Percentiles rank a stretch among this genome's conserved stretches.
phyloP scores from a whole-genome alignment of 1,140 invertebrate species.

The Pissodes strobi region DNA sequence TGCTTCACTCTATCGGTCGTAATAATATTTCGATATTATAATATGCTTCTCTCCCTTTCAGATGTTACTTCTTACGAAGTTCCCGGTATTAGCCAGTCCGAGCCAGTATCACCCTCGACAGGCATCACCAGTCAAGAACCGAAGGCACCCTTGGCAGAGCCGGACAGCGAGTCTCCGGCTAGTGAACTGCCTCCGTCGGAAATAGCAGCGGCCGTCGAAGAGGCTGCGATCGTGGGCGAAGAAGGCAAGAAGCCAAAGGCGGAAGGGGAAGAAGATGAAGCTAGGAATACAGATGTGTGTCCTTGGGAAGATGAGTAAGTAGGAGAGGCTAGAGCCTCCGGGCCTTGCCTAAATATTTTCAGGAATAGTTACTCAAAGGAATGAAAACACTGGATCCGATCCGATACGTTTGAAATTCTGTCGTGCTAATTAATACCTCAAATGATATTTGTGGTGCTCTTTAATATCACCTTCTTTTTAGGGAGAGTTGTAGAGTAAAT shows the following conservation, averaged over 20 bases:
- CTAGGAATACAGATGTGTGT: constrained; percentile 77
- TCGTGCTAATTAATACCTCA: too few relatives aligned
- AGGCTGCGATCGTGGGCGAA: constrained; percentile 43
- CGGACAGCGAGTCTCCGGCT: constrained; percentile 67
- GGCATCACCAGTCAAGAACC: constrained; percentile 32
- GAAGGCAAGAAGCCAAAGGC: constrained; percentile 32
- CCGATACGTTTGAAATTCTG: too few relatives aligned
- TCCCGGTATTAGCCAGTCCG: constrained; percentile 13
- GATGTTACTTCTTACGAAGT: constrained; percentile 5
- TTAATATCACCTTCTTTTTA: too few relatives aligned
- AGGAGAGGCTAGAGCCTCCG: not conserved
- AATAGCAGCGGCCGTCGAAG: constrained; percentile 8
- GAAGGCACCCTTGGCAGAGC: constrained; percentile 65
- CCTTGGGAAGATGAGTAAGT: constrained; percentile 89
- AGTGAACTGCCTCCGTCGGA: constrained; percentile 52
- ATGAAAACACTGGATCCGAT: too few relatives aligned
- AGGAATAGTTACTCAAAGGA: not conserved
- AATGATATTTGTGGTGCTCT: too few relatives aligned
- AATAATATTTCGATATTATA: too few relatives aligned
- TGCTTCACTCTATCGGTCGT: too few relatives aligned
- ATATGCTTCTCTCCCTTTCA: too few relatives aligned
- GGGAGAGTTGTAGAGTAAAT: constrained; percentile 81
- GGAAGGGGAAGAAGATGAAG: constrained; percentile 51
- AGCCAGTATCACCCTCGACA: constrained; percentile 9
- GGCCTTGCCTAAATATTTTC: not conserved